A percentile compares a stretch with the other conserved stretches of the same genome.
Evolutionary conservation across 2,888 invertebrate genomes (phyloP).

Genomic region (Actias luna): DNA sequence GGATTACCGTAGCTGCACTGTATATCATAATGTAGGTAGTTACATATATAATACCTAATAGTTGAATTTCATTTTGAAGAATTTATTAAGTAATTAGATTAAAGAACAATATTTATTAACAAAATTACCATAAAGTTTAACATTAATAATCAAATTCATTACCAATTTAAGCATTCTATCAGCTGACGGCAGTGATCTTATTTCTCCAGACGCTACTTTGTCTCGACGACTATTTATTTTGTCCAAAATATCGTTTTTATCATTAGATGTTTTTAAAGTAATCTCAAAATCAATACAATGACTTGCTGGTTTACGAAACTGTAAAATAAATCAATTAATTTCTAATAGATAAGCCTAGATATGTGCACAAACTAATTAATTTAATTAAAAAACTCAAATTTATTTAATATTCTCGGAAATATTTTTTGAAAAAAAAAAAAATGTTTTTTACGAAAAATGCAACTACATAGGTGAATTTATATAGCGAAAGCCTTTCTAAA

Average conservation of each 20-base stretch:
- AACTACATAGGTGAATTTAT: too few relatives aligned
- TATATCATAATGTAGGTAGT: too few relatives aligned
- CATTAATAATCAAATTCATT: constrained; percentile 20
- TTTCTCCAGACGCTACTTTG: constrained; percentile 66
- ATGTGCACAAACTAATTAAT: too few relatives aligned
- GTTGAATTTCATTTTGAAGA: not conserved
- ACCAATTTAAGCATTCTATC: constrained; percentile 69
- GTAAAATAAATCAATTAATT: constrained; percentile 17
- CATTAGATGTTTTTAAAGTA: constrained; percentile 45
- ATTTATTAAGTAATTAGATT: not conserved
- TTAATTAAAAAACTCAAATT: too few relatives aligned
- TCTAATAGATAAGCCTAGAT: not conserved
- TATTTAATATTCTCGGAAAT: too few relatives aligned
- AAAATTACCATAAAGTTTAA: not conserved
- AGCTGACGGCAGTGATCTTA: constrained; percentile 61
- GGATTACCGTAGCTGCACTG: too few relatives aligned
- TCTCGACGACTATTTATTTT: constrained; percentile 68
- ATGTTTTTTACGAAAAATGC: too few relatives aligned
- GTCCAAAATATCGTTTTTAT: constrained; percentile 55
- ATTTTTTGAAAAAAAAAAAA: too few relatives aligned
- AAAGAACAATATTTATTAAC: not conserved
- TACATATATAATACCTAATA: too few relatives aligned
- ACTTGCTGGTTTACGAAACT: constrained; percentile 47
- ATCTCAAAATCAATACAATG: constrained; percentile 56
- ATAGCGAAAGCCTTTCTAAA: too few relatives aligned